Evolutionary conservation across 64 coral and sea anemone species (phyloP), one percentile per base, ranked within the genome.

Genomic region (Pocillopora verrucosa): DNA sequence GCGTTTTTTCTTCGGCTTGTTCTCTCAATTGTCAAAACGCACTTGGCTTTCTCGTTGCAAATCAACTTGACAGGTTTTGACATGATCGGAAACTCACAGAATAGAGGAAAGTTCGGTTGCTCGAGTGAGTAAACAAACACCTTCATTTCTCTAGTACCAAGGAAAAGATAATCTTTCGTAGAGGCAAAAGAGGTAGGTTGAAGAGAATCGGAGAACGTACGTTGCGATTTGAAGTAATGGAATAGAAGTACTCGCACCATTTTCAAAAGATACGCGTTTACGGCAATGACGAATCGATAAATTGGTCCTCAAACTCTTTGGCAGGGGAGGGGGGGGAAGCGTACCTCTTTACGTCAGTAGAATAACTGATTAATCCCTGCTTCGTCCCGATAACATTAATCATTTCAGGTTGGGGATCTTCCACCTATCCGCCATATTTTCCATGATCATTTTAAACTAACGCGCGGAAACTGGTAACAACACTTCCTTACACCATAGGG

Each of bases 241-340:
- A 93, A 98, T 9, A 98, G 89, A 20, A 98, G 74, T n/a, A 98
- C 95, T 34, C 92, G 92, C 13, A 98, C 95, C 95, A 98, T 98
- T 36, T 74, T 90, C 36, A 58, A 34, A 83, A 14, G 56, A 25
- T 2, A 12, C 9, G 59, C 13, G 22, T 24, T 22, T 22, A 59
- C 59, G 13, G 25, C 13, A 4, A 2, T 20, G 1, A 45, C 7
- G 41, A 51, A 51, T 51, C 41, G 41, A 51, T 51, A 51, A 51
- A 51, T 51, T 51, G 7, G 41, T 51, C 41, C 41, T 51, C 41
- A 7, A 51, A 7, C 41, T 51, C 41, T 51, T 3, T 51, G 41
- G 41, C 30, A 30, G 30, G 30, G 30, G 30, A 30, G 30, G 30
- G 30, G 30, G 30, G 30, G 30, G 30, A 60, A 82, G 16, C 4